Base-by-base conservation (phyloP, 2,888 invertebrate genomes). In the Stictocephala bisonia region DNA sequence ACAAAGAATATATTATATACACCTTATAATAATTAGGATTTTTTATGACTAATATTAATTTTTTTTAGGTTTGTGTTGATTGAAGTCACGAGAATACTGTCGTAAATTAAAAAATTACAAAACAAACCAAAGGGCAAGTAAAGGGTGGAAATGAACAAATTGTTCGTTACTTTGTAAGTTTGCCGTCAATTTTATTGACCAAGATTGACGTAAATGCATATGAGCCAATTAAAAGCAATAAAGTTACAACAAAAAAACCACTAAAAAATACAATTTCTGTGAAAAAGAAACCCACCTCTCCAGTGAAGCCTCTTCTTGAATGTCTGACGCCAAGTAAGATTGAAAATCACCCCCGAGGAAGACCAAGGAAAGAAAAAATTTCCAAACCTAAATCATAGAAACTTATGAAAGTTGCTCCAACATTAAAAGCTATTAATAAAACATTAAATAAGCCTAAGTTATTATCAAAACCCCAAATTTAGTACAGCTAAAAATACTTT, bases 131-230 rank as follows among this genome's bases (percentile, higher is more conserved):
- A n/a, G n/a, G n/a, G n/a, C n/a, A n/a, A n/a, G n/a, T n/a, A n/a
- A n/a, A n/a, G n/a, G n/a, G n/a, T n/a, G n/a, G n/a, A n/a, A n/a
- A n/a, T n/a, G n/a, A n/a, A n/a, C n/a, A n/a, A n/a, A n/a, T n/a
- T n/a, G n/a, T n/a, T 29, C 3, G 15, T 9, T 44, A 24, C 26
- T 7, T 41, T 15, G 64, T 64, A 15, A 64, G 64, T 44, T n/a
- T 58, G 20, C 70, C 70, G 26, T 26, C 41, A 26, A 15, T 71
- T 27, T 44, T 71, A 15, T 31, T 71, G 13, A 44, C 13, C 0
- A 71, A 58, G 22, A 40, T 71, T 29, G 70, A 71, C 31, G 7
- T 56, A 13, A 56, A 56, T 29, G 18, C 31, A 56, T 31, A 27
- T 15, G n/a, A 29, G 15, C 56, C 29, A 15, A 18, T 29, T 7